phyloP scores from a whole-genome alignment of 2,113 vertebrate genomes.

The Tragelaphus strepsiceros region DNA sequence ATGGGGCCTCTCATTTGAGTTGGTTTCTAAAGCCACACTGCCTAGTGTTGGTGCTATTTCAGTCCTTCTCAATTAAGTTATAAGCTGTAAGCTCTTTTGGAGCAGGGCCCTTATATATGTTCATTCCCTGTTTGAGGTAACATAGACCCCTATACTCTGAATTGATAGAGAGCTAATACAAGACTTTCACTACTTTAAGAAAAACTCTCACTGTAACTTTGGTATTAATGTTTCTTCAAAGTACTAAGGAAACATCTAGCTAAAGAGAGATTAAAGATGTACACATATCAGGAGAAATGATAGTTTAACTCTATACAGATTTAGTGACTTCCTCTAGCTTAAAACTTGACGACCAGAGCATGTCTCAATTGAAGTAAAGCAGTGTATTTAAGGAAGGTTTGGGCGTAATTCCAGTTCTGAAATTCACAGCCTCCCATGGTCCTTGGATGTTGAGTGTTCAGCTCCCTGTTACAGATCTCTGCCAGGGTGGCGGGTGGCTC shows the following conservation, averaged over 20 bases:
- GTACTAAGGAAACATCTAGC: not conserved
- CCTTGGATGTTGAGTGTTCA: rapidly evolving
- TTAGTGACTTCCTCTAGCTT: not conserved
- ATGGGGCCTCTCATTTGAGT: not conserved
- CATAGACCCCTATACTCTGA: not conserved
- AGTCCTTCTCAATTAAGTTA: too few relatives aligned
- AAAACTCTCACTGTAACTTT: not conserved
- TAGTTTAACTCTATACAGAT: not conserved
- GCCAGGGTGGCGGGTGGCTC: not conserved
- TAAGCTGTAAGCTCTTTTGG: not conserved
- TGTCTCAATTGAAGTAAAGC: not conserved
- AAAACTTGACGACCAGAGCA: not conserved
- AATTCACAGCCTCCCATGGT: too few relatives aligned
- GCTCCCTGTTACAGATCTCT: not conserved
- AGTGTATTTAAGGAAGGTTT: not conserved
- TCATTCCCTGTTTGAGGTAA: not conserved
- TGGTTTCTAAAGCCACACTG: not conserved
- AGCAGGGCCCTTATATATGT: rapidly evolving
- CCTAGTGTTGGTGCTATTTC: not conserved
- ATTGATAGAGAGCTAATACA: not conserved
- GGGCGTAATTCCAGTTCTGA: not conserved
- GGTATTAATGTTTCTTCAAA: not conserved
- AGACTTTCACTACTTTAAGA: not conserved
- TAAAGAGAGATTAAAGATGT: not conserved
- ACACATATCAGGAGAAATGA: too few relatives aligned